Conservation (phyloP, 2,888 invertebrate genomes). For the Drosophila suboccidentalis region DNA sequence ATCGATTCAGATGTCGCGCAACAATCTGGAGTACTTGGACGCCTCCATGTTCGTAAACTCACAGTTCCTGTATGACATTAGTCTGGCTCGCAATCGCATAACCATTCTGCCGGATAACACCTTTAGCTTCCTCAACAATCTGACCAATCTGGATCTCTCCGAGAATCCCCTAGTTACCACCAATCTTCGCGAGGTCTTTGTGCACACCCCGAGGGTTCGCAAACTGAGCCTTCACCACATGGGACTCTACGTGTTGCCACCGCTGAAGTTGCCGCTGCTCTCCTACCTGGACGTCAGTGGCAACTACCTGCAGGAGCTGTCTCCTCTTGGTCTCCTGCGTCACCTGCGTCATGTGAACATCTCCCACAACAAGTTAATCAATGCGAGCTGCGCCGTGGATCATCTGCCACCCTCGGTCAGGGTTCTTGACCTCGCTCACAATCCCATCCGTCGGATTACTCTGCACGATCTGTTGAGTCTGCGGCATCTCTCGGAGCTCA, state of each 20-base stretch:
- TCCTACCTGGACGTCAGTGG: conserved; percentile 92
- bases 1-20: conserved; percentile 91
- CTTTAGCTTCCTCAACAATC: conserved; percentile 92
- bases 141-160: conserved; percentile 92
- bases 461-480: conserved; percentile 86
- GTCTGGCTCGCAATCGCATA: conserved; percentile 92
- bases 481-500: conserved; percentile 91
- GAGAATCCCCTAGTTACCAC: conserved; percentile 93
- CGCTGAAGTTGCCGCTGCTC: conserved; percentile 91
- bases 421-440: conserved; percentile 92
- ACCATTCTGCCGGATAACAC: conserved; percentile 95
- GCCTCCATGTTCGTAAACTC: conserved; percentile 94
- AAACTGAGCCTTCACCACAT: conserved; percentile 91
- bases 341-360: conserved; percentile 91
- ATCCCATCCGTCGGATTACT: conserved; percentile 92
- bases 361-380: conserved; percentile 91
- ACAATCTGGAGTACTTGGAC: conserved; percentile 94
- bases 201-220: conserved; percentile 93
- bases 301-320: conserved; percentile 91
- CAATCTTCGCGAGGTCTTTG: conserved; percentile 94
- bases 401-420: conserved; percentile 90
- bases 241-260: conserved; percentile 91
- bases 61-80: conserved; percentile 91
- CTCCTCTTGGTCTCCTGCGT: conserved; percentile 90
- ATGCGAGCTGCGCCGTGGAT: conserved; percentile 92